Evolutionary conservation across 1,140 invertebrate genomes (phyloP).

Genomic region (Thaumatotibia leucotreta): DNA sequence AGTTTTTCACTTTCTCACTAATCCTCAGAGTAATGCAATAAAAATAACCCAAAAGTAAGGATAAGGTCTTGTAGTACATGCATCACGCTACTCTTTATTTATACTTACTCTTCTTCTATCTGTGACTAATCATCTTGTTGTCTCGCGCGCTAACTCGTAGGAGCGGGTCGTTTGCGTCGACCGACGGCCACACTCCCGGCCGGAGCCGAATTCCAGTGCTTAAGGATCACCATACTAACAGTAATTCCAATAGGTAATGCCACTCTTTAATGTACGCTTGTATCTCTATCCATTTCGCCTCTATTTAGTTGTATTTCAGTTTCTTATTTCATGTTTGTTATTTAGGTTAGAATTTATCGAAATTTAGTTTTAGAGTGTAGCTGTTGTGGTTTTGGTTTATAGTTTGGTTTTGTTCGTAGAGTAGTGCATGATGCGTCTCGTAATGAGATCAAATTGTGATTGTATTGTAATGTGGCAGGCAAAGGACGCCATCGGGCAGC

Average conservation of each 20-base stretch:
- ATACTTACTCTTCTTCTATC: conserved; percentile 37
- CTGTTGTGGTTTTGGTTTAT: conserved; percentile 22
- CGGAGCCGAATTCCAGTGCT: conserved; percentile 68
- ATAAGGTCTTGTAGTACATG: conserved; percentile 35
- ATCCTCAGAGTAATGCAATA: not conserved
- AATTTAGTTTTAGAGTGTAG: not conserved
- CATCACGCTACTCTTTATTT: conserved; percentile 37
- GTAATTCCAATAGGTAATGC: conserved; percentile 68
- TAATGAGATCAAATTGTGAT: conserved; percentile 13
- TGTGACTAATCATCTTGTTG: conserved; percentile 48
- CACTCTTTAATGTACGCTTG: conserved; percentile 23
- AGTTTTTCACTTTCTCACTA: not conserved
- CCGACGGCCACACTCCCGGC: conserved; percentile 65
- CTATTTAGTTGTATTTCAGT: conserved; percentile 14
- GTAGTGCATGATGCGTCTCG: conserved; percentile 24
- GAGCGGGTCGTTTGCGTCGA: conserved; percentile 70
- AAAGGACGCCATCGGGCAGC: conserved; percentile 83
- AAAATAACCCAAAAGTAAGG: not conserved
- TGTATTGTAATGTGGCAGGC: conserved; percentile 64
- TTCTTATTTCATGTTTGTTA: not conserved
- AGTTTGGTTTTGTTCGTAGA: conserved; percentile 25
- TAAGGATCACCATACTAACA: conserved; percentile 69
- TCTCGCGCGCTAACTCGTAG: conserved; percentile 67
- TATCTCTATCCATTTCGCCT: conserved; percentile 22
- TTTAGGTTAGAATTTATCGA: not conserved